Evolutionary conservation across 2,888 invertebrate species (phyloP), one percentile per base, ranked within the genome.

Genomic region (Ophion costatus): DNA sequence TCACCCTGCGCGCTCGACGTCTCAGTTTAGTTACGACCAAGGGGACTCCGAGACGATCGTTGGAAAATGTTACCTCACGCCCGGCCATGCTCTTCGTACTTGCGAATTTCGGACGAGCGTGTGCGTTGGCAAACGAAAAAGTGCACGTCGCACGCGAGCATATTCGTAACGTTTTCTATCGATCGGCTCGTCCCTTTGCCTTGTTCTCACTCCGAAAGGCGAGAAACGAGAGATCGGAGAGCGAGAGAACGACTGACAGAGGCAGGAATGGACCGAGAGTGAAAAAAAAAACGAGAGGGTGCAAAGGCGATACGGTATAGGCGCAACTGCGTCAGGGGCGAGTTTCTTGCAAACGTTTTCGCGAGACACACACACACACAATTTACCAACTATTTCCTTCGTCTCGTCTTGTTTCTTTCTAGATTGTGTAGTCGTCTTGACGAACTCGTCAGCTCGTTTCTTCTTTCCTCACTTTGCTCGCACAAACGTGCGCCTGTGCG

Each of bases 381-480:
- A 69, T 56, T 33, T 67, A 57, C 59, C 59, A 45, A 63, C 67
- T 80, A 71, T 75, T 74, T 80, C 45, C 74, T 70, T 80, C 80
- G 70, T 56, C 20, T 63, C 57, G 11, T 69, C 70, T 70, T 80
- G 73, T 63, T 83, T 83, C 80, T 71, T 71, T 78, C 45, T 59
- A 14, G 56, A 20, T 61, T 42, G 42, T 66, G 29, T 69, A 63
- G 66, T 80, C 76, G 64, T 59, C 82, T 69, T 79, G 73, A 74
- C 80, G 61, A 78, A 74, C 76, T 81, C 84, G 80, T 81, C 75
- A 78, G 83, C 67, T 66, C 67, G 66, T 79, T 83, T 81, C 76
- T 85, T 81, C 70, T 67, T 63, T 81, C 67, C 78, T 73, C 59
- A 59, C 29, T 73, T 69, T 67, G 22, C 45, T 22, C 38, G 45